Evolutionary conservation across 2,888 invertebrate species (phyloP).

Genomic region (Tenthredo distinguenda): DNA sequence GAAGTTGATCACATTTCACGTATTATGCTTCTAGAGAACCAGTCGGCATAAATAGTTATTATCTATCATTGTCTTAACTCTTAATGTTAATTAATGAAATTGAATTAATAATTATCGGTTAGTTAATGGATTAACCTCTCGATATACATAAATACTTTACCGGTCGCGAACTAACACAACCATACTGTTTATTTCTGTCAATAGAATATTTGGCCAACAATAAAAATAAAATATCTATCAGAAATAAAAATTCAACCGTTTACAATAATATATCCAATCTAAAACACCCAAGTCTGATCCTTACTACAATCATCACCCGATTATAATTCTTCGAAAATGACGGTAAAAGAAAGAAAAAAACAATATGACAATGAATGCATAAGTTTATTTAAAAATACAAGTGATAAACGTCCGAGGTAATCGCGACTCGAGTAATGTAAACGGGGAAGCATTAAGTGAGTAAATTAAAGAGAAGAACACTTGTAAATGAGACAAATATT

Average conservation of each 20-base stretch:
- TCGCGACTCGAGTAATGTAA: background rate
- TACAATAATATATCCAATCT: background rate
- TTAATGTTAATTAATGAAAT: slow-evolving; percentile 64
- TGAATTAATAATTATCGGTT: slow-evolving; percentile 62
- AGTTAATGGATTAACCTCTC: slow-evolving; percentile 60
- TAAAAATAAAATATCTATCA: slow-evolving; percentile 68
- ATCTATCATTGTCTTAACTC: slow-evolving; percentile 60
- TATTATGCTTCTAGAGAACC: slow-evolving; percentile 37
- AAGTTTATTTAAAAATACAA: background rate
- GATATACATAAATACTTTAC: slow-evolving; percentile 58
- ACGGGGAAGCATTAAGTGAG: slow-evolving; percentile 1
- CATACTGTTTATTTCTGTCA: slow-evolving; percentile 67
- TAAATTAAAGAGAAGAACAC: slow-evolving; percentile 3
- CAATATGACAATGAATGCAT: background rate
- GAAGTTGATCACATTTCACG: slow-evolving; percentile 32
- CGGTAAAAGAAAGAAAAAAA: background rate
- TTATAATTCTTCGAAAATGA: background rate
- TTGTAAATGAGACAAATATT: slow-evolving; percentile 38
- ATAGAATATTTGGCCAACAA: slow-evolving; percentile 67
- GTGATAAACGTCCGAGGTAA: slow-evolving; percentile 3
- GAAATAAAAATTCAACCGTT: slow-evolving; percentile 56
- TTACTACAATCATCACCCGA: too few species aligned
- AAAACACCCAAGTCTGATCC: background rate
- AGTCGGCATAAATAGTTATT: slow-evolving; percentile 48
- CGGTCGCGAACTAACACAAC: slow-evolving; percentile 59